Conservation (phyloP, 2,888 invertebrate genomes). For the Margaritifera margaritifera region DNA sequence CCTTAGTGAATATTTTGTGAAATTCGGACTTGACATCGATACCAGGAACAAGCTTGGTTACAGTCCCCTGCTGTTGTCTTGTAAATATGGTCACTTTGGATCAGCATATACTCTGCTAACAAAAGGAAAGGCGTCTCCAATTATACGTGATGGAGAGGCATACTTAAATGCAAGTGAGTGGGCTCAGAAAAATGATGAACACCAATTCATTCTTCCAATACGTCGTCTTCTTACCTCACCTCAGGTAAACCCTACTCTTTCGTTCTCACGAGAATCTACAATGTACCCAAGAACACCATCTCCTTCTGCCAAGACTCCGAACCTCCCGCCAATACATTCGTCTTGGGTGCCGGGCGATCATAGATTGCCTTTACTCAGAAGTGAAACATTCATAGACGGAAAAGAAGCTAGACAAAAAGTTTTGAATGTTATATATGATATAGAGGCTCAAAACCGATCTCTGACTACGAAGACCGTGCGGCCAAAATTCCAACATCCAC, state of each 20-base stretch:
- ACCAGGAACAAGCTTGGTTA: conserved; percentile 65
- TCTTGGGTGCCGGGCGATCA: conserved; percentile 46
- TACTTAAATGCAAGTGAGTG: conserved; percentile 65
- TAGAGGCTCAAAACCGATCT: conserved; percentile 43
- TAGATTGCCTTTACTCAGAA: conserved; percentile 34
- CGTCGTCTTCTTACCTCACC: conserved; percentile 30
- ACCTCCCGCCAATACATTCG: conserved; percentile 38
- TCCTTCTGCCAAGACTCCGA: conserved; percentile 52
- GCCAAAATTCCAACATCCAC: conserved; percentile 43
- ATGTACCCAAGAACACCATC: conserved; percentile 55
- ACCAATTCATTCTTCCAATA: conserved; percentile 26
- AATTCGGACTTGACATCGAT: conserved; percentile 65
- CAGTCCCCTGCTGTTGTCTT: conserved; percentile 66
- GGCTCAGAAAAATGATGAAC: conserved; percentile 47
- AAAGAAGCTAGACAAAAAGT: conserved; percentile 56
- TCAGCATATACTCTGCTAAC: conserved; percentile 62
- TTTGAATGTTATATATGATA: conserved; percentile 48
- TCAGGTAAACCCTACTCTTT: conserved; percentile 33
- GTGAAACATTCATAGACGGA: conserved; percentile 48
- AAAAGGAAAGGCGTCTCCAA: conserved; percentile 59
- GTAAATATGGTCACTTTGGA: conserved; percentile 65
- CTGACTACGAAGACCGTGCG: conserved; percentile 31
- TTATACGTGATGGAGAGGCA: conserved; percentile 64
- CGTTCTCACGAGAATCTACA: conserved; percentile 57
- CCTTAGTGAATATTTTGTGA: conserved; percentile 49